Conservation (phyloP, 2,888 invertebrate species). For the Euzophera pinguis region DNA sequence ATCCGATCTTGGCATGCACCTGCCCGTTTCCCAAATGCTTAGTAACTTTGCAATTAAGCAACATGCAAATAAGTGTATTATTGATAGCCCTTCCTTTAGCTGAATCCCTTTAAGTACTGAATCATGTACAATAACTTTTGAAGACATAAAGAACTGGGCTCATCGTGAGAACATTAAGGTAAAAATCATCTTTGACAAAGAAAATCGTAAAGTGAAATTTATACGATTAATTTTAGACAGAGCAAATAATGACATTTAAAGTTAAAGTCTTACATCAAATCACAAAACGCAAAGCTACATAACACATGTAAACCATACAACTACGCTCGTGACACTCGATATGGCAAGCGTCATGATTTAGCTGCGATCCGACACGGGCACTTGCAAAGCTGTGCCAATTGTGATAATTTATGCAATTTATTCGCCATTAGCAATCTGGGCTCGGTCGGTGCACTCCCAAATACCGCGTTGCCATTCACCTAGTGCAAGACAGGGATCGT, state of each 20-base stretch:
- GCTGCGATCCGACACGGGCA: neutral
- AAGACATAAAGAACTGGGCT: too few species aligned
- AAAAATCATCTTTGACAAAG: too few species aligned
- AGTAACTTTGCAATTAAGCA: neutral
- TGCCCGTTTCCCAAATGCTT: neutral
- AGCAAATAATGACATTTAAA: neutral
- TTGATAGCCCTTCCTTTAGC: too few species aligned
- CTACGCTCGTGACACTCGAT: constrained; percentile 13
- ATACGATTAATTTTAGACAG: too few species aligned
- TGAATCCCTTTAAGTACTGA: too few species aligned
- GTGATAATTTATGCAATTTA: constrained; percentile 15
- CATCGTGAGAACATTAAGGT: too few species aligned
- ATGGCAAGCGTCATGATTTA: constrained; percentile 18
- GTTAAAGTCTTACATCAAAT: neutral
- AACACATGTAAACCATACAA: neutral
- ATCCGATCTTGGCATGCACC: neutral
- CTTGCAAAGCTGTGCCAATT: constrained; percentile 11
- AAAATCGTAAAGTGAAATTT: too few species aligned
- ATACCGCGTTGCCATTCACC: constrained; percentile 2
- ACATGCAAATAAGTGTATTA: too few species aligned
- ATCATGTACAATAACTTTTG: too few species aligned
- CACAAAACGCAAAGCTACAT: neutral
- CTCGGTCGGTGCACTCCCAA: constrained; percentile 14
- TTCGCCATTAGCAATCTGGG: constrained; percentile 11
- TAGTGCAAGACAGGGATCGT: neutral